phyloP scores from a whole-genome alignment of 2,888 invertebrate genomes.

The Epistrophe grossulariae region DNA sequence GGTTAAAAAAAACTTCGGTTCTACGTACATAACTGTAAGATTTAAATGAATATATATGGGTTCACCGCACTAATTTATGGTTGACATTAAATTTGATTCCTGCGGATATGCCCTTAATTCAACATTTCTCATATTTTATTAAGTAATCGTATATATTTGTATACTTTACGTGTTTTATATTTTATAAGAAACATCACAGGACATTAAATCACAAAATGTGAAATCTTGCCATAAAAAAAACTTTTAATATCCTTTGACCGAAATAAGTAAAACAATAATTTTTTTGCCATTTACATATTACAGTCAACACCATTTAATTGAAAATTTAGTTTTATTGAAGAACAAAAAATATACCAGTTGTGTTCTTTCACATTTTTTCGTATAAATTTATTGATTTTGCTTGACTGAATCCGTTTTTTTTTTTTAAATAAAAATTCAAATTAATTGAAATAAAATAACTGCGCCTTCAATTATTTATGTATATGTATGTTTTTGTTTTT shows the following conservation, averaged over 20 bases:
- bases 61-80: neutral
- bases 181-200: neutral
- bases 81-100: neutral
- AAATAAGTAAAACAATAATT: neutral
- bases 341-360: too few species aligned
- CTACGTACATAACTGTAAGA: neutral
- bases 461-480: too few species aligned
- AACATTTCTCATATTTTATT: slow-evolving; percentile 15
- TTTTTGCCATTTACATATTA: neutral
- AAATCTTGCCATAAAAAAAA: neutral
- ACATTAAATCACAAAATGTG: neutral
- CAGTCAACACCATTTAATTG: neutral
- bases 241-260: neutral
- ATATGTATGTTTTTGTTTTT: too few species aligned
- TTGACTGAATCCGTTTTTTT: too few species aligned
- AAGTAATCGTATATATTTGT: neutral
- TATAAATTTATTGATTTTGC: too few species aligned
- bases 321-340: too few species aligned
- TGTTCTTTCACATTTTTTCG: too few species aligned
- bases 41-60: neutral
- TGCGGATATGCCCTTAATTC: neutral
- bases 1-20: neutral
- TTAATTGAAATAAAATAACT: too few species aligned
- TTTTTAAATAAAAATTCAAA: too few species aligned
- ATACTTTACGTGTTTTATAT: neutral